These are phyloP conservation scores for Microtus ochrogaster DNA, from an alignment of 2,113 vertebrate species.

Conservation along the genomic window DNA sequence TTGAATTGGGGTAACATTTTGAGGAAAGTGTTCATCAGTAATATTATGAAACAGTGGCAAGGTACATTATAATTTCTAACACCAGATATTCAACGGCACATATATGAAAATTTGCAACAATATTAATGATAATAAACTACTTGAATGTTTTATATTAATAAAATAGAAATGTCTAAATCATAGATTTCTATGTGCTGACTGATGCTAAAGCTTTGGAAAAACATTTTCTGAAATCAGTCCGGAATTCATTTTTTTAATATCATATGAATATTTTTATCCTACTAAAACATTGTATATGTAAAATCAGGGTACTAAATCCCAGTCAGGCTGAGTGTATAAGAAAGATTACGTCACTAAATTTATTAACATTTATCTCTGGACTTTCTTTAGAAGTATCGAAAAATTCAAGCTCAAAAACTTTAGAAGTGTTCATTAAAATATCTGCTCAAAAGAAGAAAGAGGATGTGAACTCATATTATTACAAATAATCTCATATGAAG, in stretches of 20 bases:
- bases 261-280: not conserved
- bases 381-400: not conserved
- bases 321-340: not conserved
- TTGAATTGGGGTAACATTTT: not conserved
- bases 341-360: not conserved
- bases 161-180: not conserved
- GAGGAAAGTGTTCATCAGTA: not conserved
- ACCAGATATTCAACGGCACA: not conserved
- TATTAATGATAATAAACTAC: not conserved
- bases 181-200: not conserved
- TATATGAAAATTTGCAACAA: not conserved
- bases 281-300: not conserved
- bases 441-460: not conserved
- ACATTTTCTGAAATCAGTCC: not conserved
- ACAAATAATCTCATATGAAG: not conserved
- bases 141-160: not conserved
- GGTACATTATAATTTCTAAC: not conserved
- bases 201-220: not conserved
- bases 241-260: not conserved
- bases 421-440: not conserved
- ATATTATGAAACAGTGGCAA: not conserved
- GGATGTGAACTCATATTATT: not conserved
- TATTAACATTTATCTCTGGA: not conserved
- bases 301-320: not conserved
- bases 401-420: not conserved